Conservation (phyloP, 2,113 vertebrate genomes). For the Penelope pileata region DNA sequence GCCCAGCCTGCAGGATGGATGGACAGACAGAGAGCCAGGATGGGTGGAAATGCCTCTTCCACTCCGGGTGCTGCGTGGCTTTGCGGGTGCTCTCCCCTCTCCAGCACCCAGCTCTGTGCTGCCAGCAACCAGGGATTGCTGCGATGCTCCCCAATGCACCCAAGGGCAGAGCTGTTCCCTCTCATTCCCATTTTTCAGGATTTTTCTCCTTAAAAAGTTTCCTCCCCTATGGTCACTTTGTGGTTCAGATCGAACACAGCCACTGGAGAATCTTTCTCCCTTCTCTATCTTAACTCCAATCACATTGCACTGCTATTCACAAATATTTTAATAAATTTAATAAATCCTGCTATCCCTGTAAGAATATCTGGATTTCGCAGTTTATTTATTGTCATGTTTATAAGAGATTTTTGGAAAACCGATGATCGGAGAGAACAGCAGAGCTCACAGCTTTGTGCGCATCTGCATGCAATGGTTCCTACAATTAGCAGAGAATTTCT, state of each 20-base stretch:
- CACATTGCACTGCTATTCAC: rapidly evolving
- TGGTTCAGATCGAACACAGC: rapidly evolving
- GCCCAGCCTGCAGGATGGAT: not conserved
- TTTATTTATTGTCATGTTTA: rapidly evolving
- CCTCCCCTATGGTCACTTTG: rapidly evolving
- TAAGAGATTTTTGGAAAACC: not conserved
- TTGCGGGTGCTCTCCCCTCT: not conserved
- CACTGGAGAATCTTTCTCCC: rapidly evolving
- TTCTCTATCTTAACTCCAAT: not conserved
- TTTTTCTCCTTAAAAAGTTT: not conserved
- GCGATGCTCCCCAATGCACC: not conserved
- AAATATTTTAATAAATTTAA: not conserved
- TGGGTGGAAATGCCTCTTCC: rapidly evolving
- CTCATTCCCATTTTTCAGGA: not conserved
- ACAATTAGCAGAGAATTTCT: not conserved
- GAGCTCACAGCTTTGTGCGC: rapidly evolving
- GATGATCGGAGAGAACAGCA: rapidly evolving
- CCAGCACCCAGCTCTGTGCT: not conserved
- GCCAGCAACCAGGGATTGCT: not conserved
- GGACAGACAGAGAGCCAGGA: not conserved
- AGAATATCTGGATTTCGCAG: rapidly evolving
- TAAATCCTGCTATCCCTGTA: rapidly evolving
- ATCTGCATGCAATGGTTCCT: rapidly evolving
- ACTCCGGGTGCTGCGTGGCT: not conserved
- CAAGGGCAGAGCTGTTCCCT: not conserved